Conservation (phyloP, 2,888 invertebrate genomes). For the Heliconius aoede region DNA sequence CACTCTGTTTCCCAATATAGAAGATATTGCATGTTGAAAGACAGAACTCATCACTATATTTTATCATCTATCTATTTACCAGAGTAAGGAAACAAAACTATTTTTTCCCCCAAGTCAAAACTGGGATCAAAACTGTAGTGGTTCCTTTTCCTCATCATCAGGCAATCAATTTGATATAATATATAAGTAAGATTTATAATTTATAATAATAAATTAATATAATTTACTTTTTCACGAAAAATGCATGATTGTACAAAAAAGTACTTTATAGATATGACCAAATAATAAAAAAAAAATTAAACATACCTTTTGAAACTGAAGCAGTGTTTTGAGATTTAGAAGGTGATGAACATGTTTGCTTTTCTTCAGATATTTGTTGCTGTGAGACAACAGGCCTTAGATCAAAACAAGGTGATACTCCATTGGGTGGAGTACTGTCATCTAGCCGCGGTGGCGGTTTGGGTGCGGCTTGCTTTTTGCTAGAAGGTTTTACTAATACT, state of each 20-base stretch:
- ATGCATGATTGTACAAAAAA: not conserved
- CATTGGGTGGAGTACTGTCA: slow-evolving; percentile 75
- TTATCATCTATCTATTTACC: not conserved
- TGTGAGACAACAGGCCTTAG: slow-evolving; percentile 77
- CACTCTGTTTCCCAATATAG: not conserved
- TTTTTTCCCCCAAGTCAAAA: not conserved
- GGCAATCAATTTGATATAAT: not conserved
- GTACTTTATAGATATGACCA: not conserved
- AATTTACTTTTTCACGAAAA: not conserved
- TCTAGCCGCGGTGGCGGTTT: slow-evolving; percentile 76
- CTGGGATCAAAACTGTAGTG: not conserved
- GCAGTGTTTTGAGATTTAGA: slow-evolving; percentile 58
- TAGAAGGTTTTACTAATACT: slow-evolving; percentile 61
- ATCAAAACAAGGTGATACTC: slow-evolving; percentile 78
- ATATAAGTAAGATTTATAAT: not conserved
- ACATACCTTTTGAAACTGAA: slow-evolving; percentile 60
- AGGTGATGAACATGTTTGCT: slow-evolving; percentile 64
- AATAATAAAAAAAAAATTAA: not conserved
- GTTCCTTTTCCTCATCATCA: not conserved
- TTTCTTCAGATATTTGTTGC: slow-evolving; percentile 74
- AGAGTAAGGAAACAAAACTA: not conserved
- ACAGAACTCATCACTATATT: too few relatives aligned
- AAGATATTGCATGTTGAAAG: not conserved
- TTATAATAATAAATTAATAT: not conserved
- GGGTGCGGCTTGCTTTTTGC: slow-evolving; percentile 73